These are phyloP conservation scores for Mustelus asterias DNA, from an alignment of 2,113 vertebrate species.

Conservation along the genomic window DNA sequence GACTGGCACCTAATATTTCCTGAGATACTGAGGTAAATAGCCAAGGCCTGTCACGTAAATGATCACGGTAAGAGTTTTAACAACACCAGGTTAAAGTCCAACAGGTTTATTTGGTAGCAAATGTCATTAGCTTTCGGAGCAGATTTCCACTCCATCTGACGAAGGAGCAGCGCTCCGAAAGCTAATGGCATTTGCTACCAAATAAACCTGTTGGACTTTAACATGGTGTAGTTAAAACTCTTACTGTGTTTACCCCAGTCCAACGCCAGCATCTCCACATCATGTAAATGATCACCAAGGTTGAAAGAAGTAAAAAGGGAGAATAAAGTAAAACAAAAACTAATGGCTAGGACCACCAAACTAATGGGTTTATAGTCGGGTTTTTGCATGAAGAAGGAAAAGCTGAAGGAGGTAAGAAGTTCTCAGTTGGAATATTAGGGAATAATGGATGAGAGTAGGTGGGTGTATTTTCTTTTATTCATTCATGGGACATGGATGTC, in stretches of 20 bases:
- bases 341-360: not conserved
- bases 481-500: too few relatives aligned
- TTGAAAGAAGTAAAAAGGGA: not conserved
- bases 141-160: too few relatives aligned
- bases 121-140: too few relatives aligned
- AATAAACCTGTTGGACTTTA: too few relatives aligned
- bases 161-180: too few relatives aligned
- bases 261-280: too few relatives aligned
- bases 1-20: not conserved
- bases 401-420: not conserved
- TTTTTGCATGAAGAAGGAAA: not conserved
- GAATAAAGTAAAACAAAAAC: not conserved
- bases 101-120: too few relatives aligned
- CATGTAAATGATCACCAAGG: not conserved
- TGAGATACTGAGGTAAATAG: not conserved
- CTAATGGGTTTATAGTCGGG: not conserved
- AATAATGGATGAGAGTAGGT: not conserved
- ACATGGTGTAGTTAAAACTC: too few relatives aligned
- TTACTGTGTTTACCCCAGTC: too few relatives aligned
- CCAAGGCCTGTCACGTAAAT: not conserved
- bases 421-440: not conserved
- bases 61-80: too few relatives aligned
- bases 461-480: not conserved
- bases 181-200: too few relatives aligned
- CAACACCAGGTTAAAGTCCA: too few relatives aligned